These are phyloP conservation scores for Artibeus lituratus DNA, from an alignment of 2,797 vertebrate genomes.

Conservation along the genomic window DNA sequence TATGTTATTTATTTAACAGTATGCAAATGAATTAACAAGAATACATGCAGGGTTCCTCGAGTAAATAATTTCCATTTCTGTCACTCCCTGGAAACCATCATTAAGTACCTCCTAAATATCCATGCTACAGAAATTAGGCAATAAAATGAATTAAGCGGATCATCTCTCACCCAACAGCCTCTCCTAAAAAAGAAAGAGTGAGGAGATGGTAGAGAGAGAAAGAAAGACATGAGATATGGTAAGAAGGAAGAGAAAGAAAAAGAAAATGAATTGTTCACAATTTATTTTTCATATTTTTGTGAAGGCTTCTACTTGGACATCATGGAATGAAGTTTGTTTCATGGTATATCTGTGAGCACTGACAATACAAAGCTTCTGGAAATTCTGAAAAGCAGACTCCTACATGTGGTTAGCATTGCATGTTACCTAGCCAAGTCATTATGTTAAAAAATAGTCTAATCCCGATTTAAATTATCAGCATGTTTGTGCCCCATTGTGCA, in stretches of 20 bases:
- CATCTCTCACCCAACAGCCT: not conserved
- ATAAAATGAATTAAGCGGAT: not conserved
- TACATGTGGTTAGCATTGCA: not conserved
- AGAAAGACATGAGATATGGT: not conserved
- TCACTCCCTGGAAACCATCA: slow-evolving; percentile 20
- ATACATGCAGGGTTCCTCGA: not conserved
- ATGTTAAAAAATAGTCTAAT: not conserved
- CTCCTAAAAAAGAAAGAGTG: not conserved
- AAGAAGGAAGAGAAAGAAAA: not conserved
- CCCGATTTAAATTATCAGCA: not conserved
- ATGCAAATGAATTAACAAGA: slow-evolving; percentile 51
- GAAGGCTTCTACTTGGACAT: not conserved
- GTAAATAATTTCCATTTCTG: slow-evolving; percentile 53
- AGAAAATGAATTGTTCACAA: not conserved
- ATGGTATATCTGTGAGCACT: not conserved
- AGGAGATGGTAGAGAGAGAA: not conserved
- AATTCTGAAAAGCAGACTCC: not conserved
- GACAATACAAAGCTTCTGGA: not conserved
- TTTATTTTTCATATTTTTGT: not conserved
- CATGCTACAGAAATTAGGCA: not conserved
- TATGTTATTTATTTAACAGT: slow-evolving; percentile 35
- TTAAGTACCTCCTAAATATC: slow-evolving; percentile 32
- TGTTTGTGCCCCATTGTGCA: not conserved
- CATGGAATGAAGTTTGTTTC: not conserved
- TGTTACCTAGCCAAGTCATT: not conserved